These are phyloP conservation scores for Rhyacophila evoluta DNA, from an alignment of 2,888 invertebrate genomes.

Conservation along the genomic window DNA sequence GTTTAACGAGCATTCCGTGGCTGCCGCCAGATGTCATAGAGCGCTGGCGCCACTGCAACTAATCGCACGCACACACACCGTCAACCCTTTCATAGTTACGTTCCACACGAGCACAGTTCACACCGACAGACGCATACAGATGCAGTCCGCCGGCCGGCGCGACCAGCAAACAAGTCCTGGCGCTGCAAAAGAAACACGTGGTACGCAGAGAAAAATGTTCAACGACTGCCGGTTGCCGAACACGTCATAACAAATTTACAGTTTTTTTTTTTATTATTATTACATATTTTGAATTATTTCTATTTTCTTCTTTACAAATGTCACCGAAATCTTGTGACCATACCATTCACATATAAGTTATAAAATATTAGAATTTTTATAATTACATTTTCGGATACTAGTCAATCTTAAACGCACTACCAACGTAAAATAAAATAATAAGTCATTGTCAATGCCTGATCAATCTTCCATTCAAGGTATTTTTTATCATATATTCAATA, in stretches of 20 bases:
- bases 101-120: background rate
- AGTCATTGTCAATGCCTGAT: too few species aligned
- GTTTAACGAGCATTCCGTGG: slow-evolving; percentile 5
- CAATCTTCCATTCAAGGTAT: too few species aligned
- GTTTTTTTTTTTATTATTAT: too few species aligned
- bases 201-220: slow-evolving; percentile 8
- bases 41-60: slow-evolving; percentile 12
- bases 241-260: background rate
- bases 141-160: slow-evolving; percentile 22
- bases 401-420: too few species aligned
- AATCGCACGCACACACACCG: background rate
- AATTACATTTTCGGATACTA: too few species aligned
- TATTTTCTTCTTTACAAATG: too few species aligned
- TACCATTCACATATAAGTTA: too few species aligned
- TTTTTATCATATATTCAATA: too few species aligned
- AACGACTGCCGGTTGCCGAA: slow-evolving; percentile 1
- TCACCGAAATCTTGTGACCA: too few species aligned
- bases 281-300: too few species aligned
- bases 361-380: too few species aligned
- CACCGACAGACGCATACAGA: slow-evolving; percentile 5
- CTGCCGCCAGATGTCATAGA: background rate
- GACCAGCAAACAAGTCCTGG: slow-evolving; percentile 22
- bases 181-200: slow-evolving; percentile 24
- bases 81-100: background rate
- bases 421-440: too few species aligned